Evolutionary conservation across 2,888 invertebrate genomes (phyloP), one percentile per base, ranked within the genome.

Genomic region (Chydorus sphaericus): DNA sequence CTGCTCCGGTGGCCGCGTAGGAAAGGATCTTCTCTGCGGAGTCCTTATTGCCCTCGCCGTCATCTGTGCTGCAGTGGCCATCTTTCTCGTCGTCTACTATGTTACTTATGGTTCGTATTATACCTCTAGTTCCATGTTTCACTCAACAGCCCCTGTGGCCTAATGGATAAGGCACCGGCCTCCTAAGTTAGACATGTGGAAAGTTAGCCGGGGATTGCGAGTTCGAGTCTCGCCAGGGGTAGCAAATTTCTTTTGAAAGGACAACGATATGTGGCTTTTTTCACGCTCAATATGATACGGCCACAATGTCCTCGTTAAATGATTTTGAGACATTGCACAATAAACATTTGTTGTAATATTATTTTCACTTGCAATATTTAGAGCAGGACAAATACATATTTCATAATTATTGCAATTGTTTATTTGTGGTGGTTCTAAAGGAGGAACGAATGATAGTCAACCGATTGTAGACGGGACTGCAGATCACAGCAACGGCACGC

Each of bases 61-160:
- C 48, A 55, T 55, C 28, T 48, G 48, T 49, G 26, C 39, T 1
- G 48, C 49, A 7, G 55, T 48, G 16, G 55, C 48, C 23, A 55
- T 55, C 18, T 55, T 55, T 29, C 55, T 55, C 49, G 33, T 55
- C 26, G 48, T 55, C 16, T 55, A 49, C 11, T 55, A 38, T 33
- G 33, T 49, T 18, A 33, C 36, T 18, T 20, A 29, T 33, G 52
- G 52, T 52, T 18, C 8, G 18, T 7, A 18, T 39, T 39, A 33
- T n/a, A n/a, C n/a, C n/a, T n/a, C n/a, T n/a, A n/a, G n/a, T n/a
- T n/a, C n/a, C n/a, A n/a, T n/a, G n/a, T n/a, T n/a, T n/a, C n/a
- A n/a, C n/a, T n/a, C n/a, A n/a, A n/a, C n/a, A n/a, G n/a, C n/a
- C n/a, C n/a, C n/a, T n/a, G n/a, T n/a, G n/a, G n/a, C n/a, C n/a